Conservation (phyloP, 2,888 invertebrate species). For the Tineola bisselliella region DNA sequence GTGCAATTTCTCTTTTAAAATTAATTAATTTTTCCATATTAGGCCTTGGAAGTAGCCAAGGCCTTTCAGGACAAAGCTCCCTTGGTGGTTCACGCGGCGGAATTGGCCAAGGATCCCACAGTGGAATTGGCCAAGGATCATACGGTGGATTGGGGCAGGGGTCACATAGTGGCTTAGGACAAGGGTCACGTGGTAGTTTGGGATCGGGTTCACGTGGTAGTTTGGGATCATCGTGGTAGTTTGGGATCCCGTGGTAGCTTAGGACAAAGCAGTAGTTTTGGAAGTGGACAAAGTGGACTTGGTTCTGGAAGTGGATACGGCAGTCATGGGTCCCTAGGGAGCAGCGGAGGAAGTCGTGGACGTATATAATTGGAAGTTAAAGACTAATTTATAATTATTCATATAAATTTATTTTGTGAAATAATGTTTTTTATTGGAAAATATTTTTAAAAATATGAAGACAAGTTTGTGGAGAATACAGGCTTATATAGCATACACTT, state of each 20-base stretch:
- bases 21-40: too few relatives aligned
- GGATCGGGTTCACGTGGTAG: not conserved
- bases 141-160: not conserved
- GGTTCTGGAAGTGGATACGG: not conserved
- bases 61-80: not conserved
- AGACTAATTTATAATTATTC: not conserved
- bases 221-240: not conserved
- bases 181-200: not conserved
- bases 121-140: not conserved
- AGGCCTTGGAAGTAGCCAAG: conserved; percentile 7
- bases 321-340: not conserved
- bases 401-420: too few relatives aligned
- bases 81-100: not conserved
- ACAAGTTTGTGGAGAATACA: too few relatives aligned
- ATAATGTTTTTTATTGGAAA: too few relatives aligned
- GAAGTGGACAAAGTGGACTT: not conserved
- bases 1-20: too few relatives aligned
- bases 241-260: not conserved
- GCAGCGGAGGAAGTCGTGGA: not conserved
- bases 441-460: too few relatives aligned
- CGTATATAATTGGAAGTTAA: not conserved
- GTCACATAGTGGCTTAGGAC: not conserved
- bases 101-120: not conserved
- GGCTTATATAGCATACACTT: too few relatives aligned
- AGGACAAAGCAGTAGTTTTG: not conserved